Percentiles rank a stretch among this genome's conserved stretches.
Conservation (phyloP, 2,888 invertebrate species). For the Drosophila austrosaltans region DNA sequence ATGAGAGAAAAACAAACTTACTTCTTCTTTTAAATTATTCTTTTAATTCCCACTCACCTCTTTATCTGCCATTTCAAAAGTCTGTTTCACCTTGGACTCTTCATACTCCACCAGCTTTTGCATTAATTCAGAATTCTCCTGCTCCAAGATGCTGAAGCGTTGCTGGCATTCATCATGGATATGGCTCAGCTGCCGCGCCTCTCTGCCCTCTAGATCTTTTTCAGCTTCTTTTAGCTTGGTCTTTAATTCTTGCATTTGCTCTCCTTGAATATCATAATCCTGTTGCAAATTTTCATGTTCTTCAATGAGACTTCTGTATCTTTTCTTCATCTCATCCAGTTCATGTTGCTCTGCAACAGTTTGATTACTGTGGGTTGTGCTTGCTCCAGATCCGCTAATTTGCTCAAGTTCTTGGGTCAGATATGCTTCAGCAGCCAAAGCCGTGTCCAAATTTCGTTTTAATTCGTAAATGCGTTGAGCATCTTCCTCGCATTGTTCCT, state of each 20-base stretch:
- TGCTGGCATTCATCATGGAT: constrained; percentile 52
- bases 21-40: neutral
- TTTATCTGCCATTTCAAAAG: constrained; percentile 76
- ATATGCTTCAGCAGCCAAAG: constrained; percentile 77
- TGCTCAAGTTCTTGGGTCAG: constrained; percentile 81
- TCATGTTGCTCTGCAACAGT: constrained; percentile 49
- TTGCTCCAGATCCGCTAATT: constrained; percentile 40
- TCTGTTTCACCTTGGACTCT: constrained; percentile 66
- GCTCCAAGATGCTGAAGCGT: constrained; percentile 63
- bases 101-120: constrained; percentile 77
- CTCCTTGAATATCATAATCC: constrained; percentile 64
- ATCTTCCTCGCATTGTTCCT: constrained; percentile 71
- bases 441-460: constrained; percentile 79
- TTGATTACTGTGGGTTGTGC: neutral
- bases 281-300: constrained; percentile 70
- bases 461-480: constrained; percentile 81
- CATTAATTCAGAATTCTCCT: constrained; percentile 78
- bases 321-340: constrained; percentile 66
- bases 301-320: constrained; percentile 55
- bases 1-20: neutral
- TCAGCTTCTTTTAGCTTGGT: constrained; percentile 42
- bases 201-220: constrained; percentile 29
- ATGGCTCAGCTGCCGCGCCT: constrained; percentile 23
- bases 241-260: constrained; percentile 56
- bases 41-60: constrained; percentile 66